Percentiles rank a stretch among this genome's conserved stretches.
Conservation (phyloP, 2,888 invertebrate species). For the Drosophila diplacantha region DNA sequence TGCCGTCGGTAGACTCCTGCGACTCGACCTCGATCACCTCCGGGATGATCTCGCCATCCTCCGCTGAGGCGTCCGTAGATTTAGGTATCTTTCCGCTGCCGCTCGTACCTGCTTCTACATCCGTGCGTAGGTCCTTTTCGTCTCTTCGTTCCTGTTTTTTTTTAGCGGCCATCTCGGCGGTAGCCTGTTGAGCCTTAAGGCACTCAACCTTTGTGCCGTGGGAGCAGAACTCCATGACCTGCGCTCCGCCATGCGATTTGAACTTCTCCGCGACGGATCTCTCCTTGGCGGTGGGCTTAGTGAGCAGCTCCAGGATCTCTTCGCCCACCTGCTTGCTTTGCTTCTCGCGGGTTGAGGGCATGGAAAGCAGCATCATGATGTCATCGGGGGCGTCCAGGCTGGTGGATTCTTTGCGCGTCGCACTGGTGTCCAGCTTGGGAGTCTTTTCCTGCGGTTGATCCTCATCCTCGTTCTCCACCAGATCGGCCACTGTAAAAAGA, state of each 20-base stretch:
- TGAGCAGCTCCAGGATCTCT: slow-evolving; percentile 94
- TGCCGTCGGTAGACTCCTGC: slow-evolving; percentile 60
- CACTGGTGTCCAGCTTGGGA: slow-evolving; percentile 61
- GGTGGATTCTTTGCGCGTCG: slow-evolving; percentile 65
- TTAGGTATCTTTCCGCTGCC: slow-evolving; percentile 41
- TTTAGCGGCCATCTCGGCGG: slow-evolving; percentile 76
- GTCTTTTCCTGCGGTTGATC: slow-evolving; percentile 62
- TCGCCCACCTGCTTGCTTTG: slow-evolving; percentile 97
- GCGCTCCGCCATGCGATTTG: slow-evolving; percentile 95
- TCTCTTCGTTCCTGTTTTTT: slow-evolving; percentile 69
- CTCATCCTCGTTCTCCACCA: slow-evolving; percentile 54
- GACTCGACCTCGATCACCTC: slow-evolving; percentile 62
- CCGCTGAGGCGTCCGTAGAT: slow-evolving; percentile 53
- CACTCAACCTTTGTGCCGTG: slow-evolving; percentile 97
- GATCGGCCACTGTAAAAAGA: slow-evolving; percentile 51
- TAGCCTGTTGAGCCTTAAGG: slow-evolving; percentile 78
- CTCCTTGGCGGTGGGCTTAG: slow-evolving; percentile 97
- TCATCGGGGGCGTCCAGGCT: slow-evolving; percentile 81
- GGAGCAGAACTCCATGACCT: slow-evolving; percentile 97
- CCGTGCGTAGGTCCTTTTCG: slow-evolving; percentile 48
- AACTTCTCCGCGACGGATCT: slow-evolving; percentile 96
- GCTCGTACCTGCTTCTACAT: slow-evolving; percentile 22
- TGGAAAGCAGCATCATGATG: slow-evolving; percentile 80
- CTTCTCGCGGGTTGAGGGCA: slow-evolving; percentile 94
- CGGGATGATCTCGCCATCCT: slow-evolving; percentile 71